Evolutionary conservation across 2,888 invertebrate species (phyloP), one percentile per base, ranked within the genome.

Genomic region (Oegoconia quadripuncta): DNA sequence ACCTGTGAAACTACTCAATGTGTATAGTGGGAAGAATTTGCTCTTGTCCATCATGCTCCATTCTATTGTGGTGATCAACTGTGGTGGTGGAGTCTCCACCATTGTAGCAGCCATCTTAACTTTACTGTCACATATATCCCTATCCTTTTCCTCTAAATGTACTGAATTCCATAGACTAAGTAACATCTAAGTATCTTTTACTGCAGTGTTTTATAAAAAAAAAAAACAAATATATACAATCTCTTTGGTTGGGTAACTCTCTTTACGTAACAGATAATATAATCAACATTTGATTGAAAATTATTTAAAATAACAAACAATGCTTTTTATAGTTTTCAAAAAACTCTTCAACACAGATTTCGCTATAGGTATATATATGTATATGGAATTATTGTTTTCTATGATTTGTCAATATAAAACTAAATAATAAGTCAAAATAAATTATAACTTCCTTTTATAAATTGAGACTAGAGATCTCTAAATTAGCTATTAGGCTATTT

Each of bases 41-140:
- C 89, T 90, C 65, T 97, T 97, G 76, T 99, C 95, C 97, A 99
- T 95, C 98, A 99, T 99, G 52, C 97, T 92, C 95, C 98, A 96
- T 80, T 99, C 98, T 46, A 99, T 97, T 4, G 94, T 97, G 16
- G 92, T 93, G 45, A 95, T 93, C 37, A 92, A 90, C 54, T 89
- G 84, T 0, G 89, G 86, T 0, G 86, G 86, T 3, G 91, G 90
- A 9, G 86, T 80, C 55, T 91, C 91, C 16, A 90, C 90, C 71
- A 90, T 84, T 0, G 77, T 76, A 0, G 82, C 76, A 0, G 80
- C 77, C 76, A 81, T 86, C 0, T 44, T 50, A 5, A 32, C 41
- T 18, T 44, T 37, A 20, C 41, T 41, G 27, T 37, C 39, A 9
- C 41, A 42, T 22, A 26, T 55, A 41, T 49, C 48, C 28, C 37